These are phyloP conservation scores for Heliopora coerulea DNA, from an alignment of 92 coral and sea anemone genomes.

Conservation along the genomic window DNA sequence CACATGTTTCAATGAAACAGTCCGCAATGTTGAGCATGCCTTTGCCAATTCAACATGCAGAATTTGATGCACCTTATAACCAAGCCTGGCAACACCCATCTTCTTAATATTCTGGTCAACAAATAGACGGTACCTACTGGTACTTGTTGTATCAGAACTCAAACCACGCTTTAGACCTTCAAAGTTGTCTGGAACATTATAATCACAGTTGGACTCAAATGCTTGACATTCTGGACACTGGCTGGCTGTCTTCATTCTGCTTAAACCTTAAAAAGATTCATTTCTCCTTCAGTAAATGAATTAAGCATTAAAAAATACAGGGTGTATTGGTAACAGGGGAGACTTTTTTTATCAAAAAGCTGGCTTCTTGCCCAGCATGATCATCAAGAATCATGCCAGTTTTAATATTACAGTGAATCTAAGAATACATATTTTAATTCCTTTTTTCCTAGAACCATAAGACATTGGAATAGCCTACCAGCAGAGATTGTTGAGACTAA, in stretches of 20 bases:
- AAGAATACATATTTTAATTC: no score
- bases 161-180: slow-evolving; percentile 27
- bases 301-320: no score
- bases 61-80: slow-evolving; percentile 72
- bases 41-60: slow-evolving; percentile 62
- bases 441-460: no score
- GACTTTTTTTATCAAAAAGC: no score
- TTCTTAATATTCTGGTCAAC: slow-evolving; percentile 87
- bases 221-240: slow-evolving; percentile 15
- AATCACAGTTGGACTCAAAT: slow-evolving; percentile 2
- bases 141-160: slow-evolving; percentile 52
- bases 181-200: neutral
- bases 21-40: slow-evolving; percentile 36
- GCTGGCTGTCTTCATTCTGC: neutral
- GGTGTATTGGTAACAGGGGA: no score
- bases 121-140: slow-evolving; percentile 86
- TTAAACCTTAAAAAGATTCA: neutral
- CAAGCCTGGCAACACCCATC: slow-evolving; percentile 83
- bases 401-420: no score
- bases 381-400: no score
- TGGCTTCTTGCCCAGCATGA: no score
- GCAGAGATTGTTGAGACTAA: no score
- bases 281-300: no score
- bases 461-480: no score
- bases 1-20: neutral